Conservation (phyloP, 1,140 invertebrate genomes). For the Hyphantria cunea region DNA sequence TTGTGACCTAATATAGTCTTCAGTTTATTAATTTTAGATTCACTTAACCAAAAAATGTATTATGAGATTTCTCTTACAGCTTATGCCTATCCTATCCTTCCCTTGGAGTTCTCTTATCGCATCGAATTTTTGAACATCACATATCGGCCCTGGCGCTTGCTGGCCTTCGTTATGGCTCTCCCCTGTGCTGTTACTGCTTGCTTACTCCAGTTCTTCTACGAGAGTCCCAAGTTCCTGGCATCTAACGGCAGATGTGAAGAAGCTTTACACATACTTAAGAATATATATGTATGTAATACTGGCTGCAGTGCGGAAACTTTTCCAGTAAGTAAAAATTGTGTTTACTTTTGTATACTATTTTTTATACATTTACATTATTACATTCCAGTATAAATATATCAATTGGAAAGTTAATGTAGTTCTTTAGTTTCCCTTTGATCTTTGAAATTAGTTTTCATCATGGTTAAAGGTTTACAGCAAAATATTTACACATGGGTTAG, state of each 20-base stretch:
- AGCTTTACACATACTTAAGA: conserved; percentile 77
- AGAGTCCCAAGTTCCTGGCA: conserved; percentile 86
- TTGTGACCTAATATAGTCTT: too few relatives aligned
- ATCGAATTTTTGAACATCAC: conserved; percentile 70
- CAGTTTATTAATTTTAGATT: too few relatives aligned
- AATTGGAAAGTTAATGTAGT: too few relatives aligned
- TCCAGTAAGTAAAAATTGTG: conserved; percentile 49
- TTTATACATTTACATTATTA: too few relatives aligned
- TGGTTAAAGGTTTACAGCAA: too few relatives aligned
- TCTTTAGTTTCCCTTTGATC: too few relatives aligned
- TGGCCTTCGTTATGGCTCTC: conserved; percentile 83
- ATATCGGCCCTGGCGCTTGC: conserved; percentile 85
- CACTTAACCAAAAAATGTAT: too few relatives aligned
- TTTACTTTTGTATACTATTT: not conserved
- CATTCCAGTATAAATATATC: too few relatives aligned
- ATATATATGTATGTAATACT: conserved; percentile 82
- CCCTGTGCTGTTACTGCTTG: conserved; percentile 84
- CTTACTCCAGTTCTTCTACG: conserved; percentile 83
- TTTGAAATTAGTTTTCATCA: too few relatives aligned
- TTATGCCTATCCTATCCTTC: conserved; percentile 70
- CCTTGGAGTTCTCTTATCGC: conserved; percentile 58
- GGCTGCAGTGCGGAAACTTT: conserved; percentile 69
- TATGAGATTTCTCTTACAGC: conserved; percentile 44
- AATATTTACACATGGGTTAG: too few relatives aligned
- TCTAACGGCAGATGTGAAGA: conserved; percentile 78